Base-by-base conservation (phyloP, 2,113 vertebrate genomes). In the Micronycteris hirsuta region DNA sequence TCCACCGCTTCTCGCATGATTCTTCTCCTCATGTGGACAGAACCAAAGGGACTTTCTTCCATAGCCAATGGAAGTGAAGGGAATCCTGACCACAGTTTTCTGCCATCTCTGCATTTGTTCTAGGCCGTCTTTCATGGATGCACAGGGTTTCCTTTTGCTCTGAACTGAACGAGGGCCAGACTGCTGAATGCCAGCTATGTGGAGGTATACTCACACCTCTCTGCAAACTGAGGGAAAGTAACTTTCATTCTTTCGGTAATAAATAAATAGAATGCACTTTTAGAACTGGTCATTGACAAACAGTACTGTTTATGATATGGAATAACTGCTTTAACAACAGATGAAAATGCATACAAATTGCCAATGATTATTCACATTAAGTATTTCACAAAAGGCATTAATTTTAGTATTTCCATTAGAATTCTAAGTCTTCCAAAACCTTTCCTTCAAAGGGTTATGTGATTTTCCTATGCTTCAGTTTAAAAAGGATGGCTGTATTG, bases 291-390 rank as follows among this genome's bases (percentile, higher is more conserved):
- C 76, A 76, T 0, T 88, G 61, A 76, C 24, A 88, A 89, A 82
- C 71, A 93, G 14, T 15, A 49, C 14, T 74, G 7, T 41, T 96
- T 80, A 68, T 26, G 19, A 70, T 22, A 91, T 28, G 61, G n/a
- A 94, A 88, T 77, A 89, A 89, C 41, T 85, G 58, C 36, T 76
- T 61, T 88, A 71, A 68, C 33, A 95, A 89, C 12, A 93, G 49
- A 84, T 63, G 56, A 81, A 89, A 95, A 86, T 81, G 38, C 56
- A 61, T 56, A 41, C 70, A 89, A 88, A 52, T 6, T 47, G 20
- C 54, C 80, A 67, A 74, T 68, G 58, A 85, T 43, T 80, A 74
- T 68, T 91, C 49, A 76, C 11, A 7, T n/a, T 41, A 86, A 92
- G 31, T 73, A 63, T 76, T 58, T 88, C 87, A 86, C 28, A 77